Evolutionary conservation across 2,888 invertebrate genomes (phyloP).

Genomic region (Aspidiotus rigidus): DNA sequence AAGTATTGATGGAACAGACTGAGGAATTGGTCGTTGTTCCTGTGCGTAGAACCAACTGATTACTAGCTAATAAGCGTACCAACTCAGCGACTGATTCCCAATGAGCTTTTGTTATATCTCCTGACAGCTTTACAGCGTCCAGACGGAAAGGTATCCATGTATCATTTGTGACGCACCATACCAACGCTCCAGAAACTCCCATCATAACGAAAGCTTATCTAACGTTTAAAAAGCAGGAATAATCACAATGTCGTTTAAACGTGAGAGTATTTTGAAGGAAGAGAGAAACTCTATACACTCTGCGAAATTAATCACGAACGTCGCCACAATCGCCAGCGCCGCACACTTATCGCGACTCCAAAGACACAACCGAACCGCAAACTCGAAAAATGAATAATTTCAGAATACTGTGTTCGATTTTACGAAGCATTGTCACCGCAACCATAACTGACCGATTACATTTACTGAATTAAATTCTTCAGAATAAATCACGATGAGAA

Average conservation of each 20-base stretch:
- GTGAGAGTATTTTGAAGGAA: too few species aligned
- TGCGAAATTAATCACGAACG: too few species aligned
- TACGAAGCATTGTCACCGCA: too few species aligned
- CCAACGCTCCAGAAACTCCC: constrained; percentile 45
- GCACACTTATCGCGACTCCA: background rate
- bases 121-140: constrained; percentile 57
- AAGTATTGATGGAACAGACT: background rate
- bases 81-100: constrained; percentile 58
- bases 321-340: too few species aligned
- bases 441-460: too few species aligned
- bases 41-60: constrained; percentile 52
- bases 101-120: constrained; percentile 56
- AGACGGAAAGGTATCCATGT: constrained; percentile 59
- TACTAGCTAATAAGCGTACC: constrained; percentile 55
- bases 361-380: background rate
- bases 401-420: too few species aligned
- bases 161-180: constrained; percentile 60
- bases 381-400: background rate
- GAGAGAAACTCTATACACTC: background rate
- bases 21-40: constrained; percentile 13
- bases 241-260: too few species aligned
- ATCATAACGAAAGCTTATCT: constrained; percentile 9
- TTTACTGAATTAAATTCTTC: too few species aligned
- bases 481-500: too few species aligned
- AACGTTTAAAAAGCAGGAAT: too few species aligned